These are phyloP conservation scores for Trichopoda pennipes DNA, from an alignment of 2,888 invertebrate genomes.

Conservation along the genomic window DNA sequence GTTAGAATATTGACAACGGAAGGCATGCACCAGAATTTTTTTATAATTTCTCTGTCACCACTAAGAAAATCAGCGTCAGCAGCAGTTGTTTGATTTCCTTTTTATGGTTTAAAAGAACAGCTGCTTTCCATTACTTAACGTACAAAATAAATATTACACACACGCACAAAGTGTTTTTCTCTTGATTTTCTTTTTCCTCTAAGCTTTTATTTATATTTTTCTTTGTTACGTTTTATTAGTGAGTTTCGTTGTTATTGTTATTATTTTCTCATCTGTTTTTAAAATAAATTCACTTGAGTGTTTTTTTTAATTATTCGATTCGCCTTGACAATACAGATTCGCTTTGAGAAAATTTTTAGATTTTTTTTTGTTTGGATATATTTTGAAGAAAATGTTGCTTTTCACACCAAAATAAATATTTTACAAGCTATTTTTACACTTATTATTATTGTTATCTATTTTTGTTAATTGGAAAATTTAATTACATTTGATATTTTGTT, in stretches of 20 bases:
- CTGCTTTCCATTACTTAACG: constrained; percentile 41
- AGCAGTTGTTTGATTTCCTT: constrained; percentile 45
- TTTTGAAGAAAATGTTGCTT: constrained; percentile 11
- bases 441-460: constrained; percentile 13
- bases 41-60: not conserved
- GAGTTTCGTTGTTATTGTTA: constrained; percentile 65
- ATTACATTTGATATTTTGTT: not conserved
- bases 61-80: constrained; percentile 26
- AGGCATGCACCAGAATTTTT: too few species aligned
- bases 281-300: constrained; percentile 49
- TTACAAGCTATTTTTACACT: constrained; percentile 6
- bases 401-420: constrained; percentile 46
- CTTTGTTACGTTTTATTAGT: constrained; percentile 41
- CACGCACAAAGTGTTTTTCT: constrained; percentile 33
- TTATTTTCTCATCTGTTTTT: constrained; percentile 65
- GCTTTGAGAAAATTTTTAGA: constrained; percentile 53
- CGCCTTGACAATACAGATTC: constrained; percentile 53
- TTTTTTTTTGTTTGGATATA: constrained; percentile 52
- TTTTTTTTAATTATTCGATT: constrained; percentile 41
- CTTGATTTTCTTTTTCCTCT: constrained; percentile 44
- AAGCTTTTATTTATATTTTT: constrained; percentile 63
- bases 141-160: constrained; percentile 17
- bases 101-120: constrained; percentile 47
- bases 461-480: not conserved
- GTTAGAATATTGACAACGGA: not conserved